Base-by-base conservation (phyloP, 2,888 invertebrate species). In the Lithophane ornitopus region DNA sequence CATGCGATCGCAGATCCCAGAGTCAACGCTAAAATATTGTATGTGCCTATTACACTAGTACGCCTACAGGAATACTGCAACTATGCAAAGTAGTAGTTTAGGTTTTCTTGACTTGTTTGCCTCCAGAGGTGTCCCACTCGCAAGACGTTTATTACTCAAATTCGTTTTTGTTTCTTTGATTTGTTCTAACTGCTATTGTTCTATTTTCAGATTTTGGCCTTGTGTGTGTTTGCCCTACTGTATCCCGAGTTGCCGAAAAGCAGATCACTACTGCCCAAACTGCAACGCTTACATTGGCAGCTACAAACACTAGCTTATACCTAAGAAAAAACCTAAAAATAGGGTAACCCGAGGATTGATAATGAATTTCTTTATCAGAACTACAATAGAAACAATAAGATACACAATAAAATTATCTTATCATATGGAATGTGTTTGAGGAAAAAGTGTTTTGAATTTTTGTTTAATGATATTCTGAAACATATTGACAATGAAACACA, bases 211-310 rank as follows among this genome's bases (percentile, higher is more conserved):
- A 66, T 80, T 69, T 54, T 80, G 78, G n/a, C 80, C 80, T 9
- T 80, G 83, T 12, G 80, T 78, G 16, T 76, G 58, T 65, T 34
- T 80, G 22, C 80, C 80, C 6, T 80, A 80, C 65, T 80, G 39
- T 26, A 19, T 80, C 3, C 14, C n/a, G 6, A 80, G 19, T 49
- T 80, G 80, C 65, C 79, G 69, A 41, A 78, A 87, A 34, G 76
- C 80, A 2, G 85, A 87, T 26, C 85, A 86, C 39, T 85, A 77
- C 58, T 86, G 85, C 59, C 77, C 87, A 0, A 81, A 76, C 59
- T 78, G 78, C 67, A 70, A 22, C 52, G 70, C 83, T 22, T 80
- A 70, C 34, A 67, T 80, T 12, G 80, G 83, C 39, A 80, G 58
- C 28, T 41, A 80, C 58, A 49, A 54, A 0, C 26, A 70, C 16